phyloP scores from a whole-genome alignment of 2,888 invertebrate genomes.

The Drosophila glabriapex region DNA sequence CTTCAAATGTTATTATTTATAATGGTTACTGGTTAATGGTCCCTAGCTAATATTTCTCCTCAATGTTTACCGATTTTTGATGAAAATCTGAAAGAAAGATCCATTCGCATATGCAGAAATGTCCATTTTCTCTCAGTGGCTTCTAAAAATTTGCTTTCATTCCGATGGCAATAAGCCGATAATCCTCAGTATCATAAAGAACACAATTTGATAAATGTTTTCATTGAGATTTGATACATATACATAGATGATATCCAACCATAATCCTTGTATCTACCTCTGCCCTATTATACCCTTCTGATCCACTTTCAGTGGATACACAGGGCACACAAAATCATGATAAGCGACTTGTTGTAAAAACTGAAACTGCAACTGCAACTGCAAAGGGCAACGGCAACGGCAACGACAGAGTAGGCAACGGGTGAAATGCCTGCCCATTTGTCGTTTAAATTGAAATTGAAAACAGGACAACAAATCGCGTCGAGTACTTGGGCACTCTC shows the following conservation, averaged over 20 bases:
- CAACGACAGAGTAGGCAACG: neutral
- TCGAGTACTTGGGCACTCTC: neutral
- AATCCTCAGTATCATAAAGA: neutral
- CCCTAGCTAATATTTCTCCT: neutral
- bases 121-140: neutral
- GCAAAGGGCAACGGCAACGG: neutral
- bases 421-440: slow-evolving; percentile 3
- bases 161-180: neutral
- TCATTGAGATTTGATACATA: neutral
- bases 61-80: neutral
- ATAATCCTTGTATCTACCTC: neutral
- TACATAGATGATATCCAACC: neutral
- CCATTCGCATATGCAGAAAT: neutral
- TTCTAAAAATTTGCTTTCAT: neutral
- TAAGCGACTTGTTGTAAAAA: neutral
- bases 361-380: neutral
- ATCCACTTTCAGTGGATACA: neutral
- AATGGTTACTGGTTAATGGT: neutral
- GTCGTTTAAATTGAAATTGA: slow-evolving; percentile 14
- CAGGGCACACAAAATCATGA: neutral
- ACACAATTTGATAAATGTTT: neutral
- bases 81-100: neutral
- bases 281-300: neutral
- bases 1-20: neutral
- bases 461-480: slow-evolving; percentile 5